Evolutionary conservation across 2,113 vertebrate species (phyloP).

Genomic region (Coryphaenoides rupestris): DNA sequence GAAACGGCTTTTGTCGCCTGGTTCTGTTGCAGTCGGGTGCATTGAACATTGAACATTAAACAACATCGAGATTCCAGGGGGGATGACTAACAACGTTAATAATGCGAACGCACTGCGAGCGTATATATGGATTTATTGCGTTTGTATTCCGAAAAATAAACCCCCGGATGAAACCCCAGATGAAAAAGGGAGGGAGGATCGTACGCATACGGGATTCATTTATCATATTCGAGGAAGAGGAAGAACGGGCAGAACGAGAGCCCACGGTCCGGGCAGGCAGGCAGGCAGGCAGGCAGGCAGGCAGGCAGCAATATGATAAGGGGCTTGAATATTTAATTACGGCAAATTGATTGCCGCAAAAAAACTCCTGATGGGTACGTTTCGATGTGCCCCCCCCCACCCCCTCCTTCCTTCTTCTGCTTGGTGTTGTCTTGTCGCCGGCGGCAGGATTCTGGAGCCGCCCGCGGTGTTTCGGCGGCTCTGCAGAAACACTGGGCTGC

Average conservation of each 20-base stretch:
- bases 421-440: slow-evolving; percentile 60
- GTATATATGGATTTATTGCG: too few relatives aligned
- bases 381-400: too few relatives aligned
- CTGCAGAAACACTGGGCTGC: slow-evolving; percentile 35
- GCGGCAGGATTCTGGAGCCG: slow-evolving; percentile 44
- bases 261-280: too few relatives aligned
- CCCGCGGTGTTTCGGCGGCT: slow-evolving; percentile 24
- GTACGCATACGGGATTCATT: too few relatives aligned
- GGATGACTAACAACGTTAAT: slow-evolving; percentile 14
- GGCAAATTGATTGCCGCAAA: slow-evolving; percentile 58
- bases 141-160: too few relatives aligned
- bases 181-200: too few relatives aligned
- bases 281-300: too few relatives aligned
- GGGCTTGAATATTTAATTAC: slow-evolving; percentile 44
- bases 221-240: too few relatives aligned
- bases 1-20: too few relatives aligned
- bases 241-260: neutral
- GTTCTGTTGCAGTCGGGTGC: slow-evolving; percentile 46
- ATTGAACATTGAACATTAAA: too few relatives aligned
- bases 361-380: slow-evolving; percentile 46
- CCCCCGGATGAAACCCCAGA: too few relatives aligned
- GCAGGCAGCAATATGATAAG: slow-evolving; percentile 33
- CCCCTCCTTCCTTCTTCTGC: slow-evolving; percentile 59
- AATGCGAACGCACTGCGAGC: neutral
- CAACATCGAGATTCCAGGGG: slow-evolving; percentile 8